Base-by-base conservation (phyloP, 2,888 invertebrate genomes). In the Eupithecia exiguata region DNA sequence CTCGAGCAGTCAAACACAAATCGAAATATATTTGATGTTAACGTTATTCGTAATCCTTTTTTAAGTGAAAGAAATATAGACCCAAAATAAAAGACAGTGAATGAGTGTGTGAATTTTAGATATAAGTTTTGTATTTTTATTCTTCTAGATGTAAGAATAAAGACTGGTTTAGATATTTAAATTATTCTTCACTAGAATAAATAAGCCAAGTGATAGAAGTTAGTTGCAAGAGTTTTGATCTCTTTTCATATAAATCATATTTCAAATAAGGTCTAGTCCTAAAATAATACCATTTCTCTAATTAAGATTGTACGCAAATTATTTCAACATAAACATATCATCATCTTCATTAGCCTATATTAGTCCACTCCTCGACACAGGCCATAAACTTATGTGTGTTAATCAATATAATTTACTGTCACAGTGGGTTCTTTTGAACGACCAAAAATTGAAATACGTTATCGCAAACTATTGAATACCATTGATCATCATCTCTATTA, bases 121-220 rank as follows among this genome's bases (percentile, higher is more conserved):
- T 69, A 49, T 76, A 76, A 76, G 74, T 77, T 79, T 78, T 79
- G 71, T 77, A 78, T 77, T 79, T 76, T 62, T 30, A 67, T 66
- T 25, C 61, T 69, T 71, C 49, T 62, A 86, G 84, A 82, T 77
- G 72, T 90, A 92, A 87, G 84, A 84, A 81, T 84, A 85, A 92
- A 92, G 92, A 92, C 92, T 93, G 92, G 89, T 87, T 86, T 88
- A 88, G 84, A 87, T 89, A 87, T 89, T 84, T 87, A 88, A 90
- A 87, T 87, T 86, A 89, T 88, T 89, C 89, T 75, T 74, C 74
- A 72, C 65, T 78, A 77, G 78, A 71, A 70, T 78, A 77, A 74
- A 38, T 76, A 76, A 75, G 76, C 62, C 71, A 77, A 78, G 80
- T 79, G 77, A 79, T 74, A 74, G 62, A 66, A 58, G 43, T 75